These are phyloP conservation scores for Limonius californicus DNA, from an alignment of 1,140 invertebrate species.

Conservation along the genomic window DNA sequence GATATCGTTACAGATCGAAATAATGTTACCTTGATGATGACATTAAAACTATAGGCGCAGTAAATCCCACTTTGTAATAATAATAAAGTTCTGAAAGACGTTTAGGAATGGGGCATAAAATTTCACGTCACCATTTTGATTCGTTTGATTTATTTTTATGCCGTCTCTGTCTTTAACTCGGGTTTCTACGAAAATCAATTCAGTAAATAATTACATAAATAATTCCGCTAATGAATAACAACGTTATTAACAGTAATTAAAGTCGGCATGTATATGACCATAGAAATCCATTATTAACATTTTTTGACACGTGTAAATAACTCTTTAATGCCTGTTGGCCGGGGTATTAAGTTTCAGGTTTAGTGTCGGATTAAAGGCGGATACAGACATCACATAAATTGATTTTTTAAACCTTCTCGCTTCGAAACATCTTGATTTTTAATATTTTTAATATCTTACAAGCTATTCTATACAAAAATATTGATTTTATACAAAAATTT, in stretches of 20 bases:
- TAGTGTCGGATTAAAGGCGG: too few species aligned
- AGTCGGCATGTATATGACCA: neutral
- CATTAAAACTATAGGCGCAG: neutral
- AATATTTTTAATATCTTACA: too few species aligned
- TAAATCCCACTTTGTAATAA: neutral
- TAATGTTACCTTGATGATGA: neutral
- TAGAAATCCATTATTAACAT: neutral
- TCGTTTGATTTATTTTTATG: neutral
- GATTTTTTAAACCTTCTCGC: too few species aligned
- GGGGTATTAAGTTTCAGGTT: too few species aligned
- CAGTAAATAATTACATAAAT: neutral
- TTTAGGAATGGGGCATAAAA: neutral
- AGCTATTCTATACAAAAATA: too few species aligned
- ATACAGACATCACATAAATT: too few species aligned
- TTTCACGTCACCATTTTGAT: neutral
- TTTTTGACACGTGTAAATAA: neutral
- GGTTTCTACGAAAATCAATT: slow-evolving; percentile 1
- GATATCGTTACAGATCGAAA: neutral
- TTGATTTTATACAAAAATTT: too few species aligned
- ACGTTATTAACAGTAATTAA: neutral
- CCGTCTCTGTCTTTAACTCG: neutral
- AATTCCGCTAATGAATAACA: neutral
- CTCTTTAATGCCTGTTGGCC: too few species aligned
- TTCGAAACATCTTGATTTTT: too few species aligned
- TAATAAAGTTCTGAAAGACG: neutral